Percentiles rank a stretch among this genome's conserved stretches.
phyloP scores from a whole-genome alignment of 2,113 vertebrate species.

The Thalassarche chlororhynchos region DNA sequence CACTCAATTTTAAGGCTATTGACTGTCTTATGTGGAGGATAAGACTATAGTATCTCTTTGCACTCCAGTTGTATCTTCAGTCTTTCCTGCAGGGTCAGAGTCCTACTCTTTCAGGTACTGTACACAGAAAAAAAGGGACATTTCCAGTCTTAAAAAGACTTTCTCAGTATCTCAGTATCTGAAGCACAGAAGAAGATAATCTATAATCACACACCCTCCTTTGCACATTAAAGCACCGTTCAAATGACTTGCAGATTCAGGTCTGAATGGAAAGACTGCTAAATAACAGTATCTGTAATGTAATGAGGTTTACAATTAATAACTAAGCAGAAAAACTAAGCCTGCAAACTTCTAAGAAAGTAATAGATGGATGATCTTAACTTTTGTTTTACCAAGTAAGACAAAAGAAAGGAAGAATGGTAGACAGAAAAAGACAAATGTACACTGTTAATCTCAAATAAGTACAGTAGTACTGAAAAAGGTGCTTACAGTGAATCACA shows the following conservation, averaged over 20 bases:
- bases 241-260: not conserved
- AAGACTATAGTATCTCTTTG: not conserved
- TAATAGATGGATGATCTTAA: not conserved
- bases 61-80: not conserved
- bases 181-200: not conserved
- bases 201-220: not conserved
- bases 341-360: not conserved
- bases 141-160: not conserved
- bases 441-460: not conserved
- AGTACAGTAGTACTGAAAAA: not conserved
- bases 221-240: not conserved
- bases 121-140: not conserved
- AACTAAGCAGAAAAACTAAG: not conserved
- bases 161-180: accelerated
- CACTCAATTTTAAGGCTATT: not conserved
- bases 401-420: not conserved
- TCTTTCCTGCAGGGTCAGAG: not conserved
- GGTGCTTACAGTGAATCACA: not conserved
- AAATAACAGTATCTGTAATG: not conserved
- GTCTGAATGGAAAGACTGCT: not conserved
- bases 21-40: not conserved
- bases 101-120: not conserved
- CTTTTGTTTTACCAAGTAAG: not conserved
- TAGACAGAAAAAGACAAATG: not conserved
- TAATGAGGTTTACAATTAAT: not conserved